phyloP scores from a whole-genome alignment of 2,888 invertebrate genomes.

The Orthonevra nobilis region DNA sequence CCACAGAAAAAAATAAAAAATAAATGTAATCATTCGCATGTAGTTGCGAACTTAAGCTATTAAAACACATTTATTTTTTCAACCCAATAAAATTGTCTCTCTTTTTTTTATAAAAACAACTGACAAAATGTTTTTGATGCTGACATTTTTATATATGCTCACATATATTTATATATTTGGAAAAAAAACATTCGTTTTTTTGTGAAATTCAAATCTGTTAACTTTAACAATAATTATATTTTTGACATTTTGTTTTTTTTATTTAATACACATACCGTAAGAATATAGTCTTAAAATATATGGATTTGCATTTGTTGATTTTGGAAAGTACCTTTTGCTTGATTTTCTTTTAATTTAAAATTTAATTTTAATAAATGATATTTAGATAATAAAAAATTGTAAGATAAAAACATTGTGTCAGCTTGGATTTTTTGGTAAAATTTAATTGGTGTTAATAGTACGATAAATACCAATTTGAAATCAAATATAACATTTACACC shows the following conservation, averaged over 20 bases:
- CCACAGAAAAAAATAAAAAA: slow-evolving; percentile 69
- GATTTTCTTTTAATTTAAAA: slow-evolving; percentile 64
- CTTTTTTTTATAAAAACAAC: slow-evolving; percentile 74
- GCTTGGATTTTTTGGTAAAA: slow-evolving; percentile 78
- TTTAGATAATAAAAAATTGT: slow-evolving; percentile 74
- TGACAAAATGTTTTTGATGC: slow-evolving; percentile 81
- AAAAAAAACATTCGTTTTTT: slow-evolving; percentile 50
- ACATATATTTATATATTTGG: too few species aligned
- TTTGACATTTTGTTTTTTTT: neutral
- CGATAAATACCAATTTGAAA: slow-evolving; percentile 3
- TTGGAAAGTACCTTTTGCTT: slow-evolving; percentile 39
- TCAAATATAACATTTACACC: slow-evolving; percentile 4
- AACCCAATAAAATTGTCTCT: slow-evolving; percentile 26
- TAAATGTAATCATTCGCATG: slow-evolving; percentile 66
- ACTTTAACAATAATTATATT: too few species aligned
- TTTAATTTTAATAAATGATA: slow-evolving; percentile 66
- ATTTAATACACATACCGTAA: neutral
- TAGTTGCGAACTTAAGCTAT: slow-evolving; percentile 60
- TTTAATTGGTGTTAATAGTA: slow-evolving; percentile 64
- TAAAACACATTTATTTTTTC: slow-evolving; percentile 30
- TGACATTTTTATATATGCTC: slow-evolving; percentile 71
- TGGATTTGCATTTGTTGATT: slow-evolving; percentile 66
- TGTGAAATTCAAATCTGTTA: slow-evolving; percentile 23
- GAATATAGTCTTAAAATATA: slow-evolving; percentile 48
- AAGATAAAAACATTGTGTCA: slow-evolving; percentile 80